Evolutionary conservation across 35 echinoderm and acorn worm genomes (phyloP), one percentile per base, ranked within the genome.

Genomic region (Chiridota heheva): DNA sequence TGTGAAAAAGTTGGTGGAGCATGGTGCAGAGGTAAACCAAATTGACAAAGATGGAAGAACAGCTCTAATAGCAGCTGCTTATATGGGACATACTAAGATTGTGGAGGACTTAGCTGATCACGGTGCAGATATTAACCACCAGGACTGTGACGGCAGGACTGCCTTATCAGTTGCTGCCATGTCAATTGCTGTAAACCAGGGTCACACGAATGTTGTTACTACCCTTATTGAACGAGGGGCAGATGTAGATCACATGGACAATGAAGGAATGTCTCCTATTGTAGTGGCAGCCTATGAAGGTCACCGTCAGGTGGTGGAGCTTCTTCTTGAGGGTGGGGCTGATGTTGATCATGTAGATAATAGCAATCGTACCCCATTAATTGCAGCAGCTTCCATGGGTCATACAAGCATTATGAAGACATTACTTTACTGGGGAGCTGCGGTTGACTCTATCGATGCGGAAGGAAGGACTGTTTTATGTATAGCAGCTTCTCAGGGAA

Each of bases 241-340:
- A 58, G 73, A 87, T 29, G 95, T 91, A 5, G 85, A 98, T 84
- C 95, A 98, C 49, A 88, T 84, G 72, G 95, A 98, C 30, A 82
- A 98, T 86, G 95, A 98, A 56, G 95, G 95, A n/a, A 88, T 98
- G 89, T 92, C 95, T 28, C 89, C 95, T n/a, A 72, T 98, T 6
- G 69, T 92, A 55, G 85, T 98, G 33, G 89, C 95, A 81, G 89
- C 95, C 5, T 91, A 88, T 76, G 89, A 92, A 73, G 95, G 89
- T 33, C 89, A 98, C 55, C 84, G 86, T 42, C 81, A 87, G 32
- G 89, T 98, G 10, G 95, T 98, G 38, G 95, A 98, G 44, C 81
- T 98, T 4, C 49, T 98, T 44, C 72, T 98, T 16, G 95, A 98
- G 74, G 95, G 95, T 49, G 85, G 75, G 32, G 95, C 89, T 57